Evolutionary conservation across 2,113 vertebrate species (phyloP).

Genomic region (Microtus ochrogaster): DNA sequence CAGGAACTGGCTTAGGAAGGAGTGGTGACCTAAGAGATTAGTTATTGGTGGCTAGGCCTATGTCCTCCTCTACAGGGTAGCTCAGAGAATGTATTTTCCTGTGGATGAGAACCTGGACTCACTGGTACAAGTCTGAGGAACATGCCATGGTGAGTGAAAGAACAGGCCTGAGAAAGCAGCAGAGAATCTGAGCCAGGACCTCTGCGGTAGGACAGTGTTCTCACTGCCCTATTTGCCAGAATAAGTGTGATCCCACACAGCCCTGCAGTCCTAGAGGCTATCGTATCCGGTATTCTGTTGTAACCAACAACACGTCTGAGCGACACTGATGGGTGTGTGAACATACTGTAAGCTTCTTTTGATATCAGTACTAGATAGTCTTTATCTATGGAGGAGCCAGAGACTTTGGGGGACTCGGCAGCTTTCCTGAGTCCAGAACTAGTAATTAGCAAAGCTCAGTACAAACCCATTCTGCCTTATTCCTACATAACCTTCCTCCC

Average conservation of each 20-base stretch:
- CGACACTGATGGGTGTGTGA: too few species aligned
- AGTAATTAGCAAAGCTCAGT: neutral
- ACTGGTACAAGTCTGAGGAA: neutral
- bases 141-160: neutral
- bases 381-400: neutral
- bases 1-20: neutral
- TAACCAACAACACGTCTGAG: neutral
- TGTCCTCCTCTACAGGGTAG: neutral
- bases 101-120: neutral
- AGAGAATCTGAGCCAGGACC: neutral
- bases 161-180: neutral
- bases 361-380: too few species aligned
- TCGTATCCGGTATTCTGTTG: neutral
- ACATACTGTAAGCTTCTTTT: rapidly evolving
- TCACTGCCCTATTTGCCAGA: rapidly evolving
- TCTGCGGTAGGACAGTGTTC: neutral
- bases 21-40: neutral
- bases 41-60: neutral
- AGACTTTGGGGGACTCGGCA: neutral
- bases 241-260: neutral
- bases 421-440: neutral
- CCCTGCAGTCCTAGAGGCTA: neutral
- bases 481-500: neutral
- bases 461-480: neutral
- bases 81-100: neutral